A percentile compares a stretch with the other conserved stretches of the same genome.
Conservation (phyloP, 2,888 invertebrate species). For the Archips xylosteana region DNA sequence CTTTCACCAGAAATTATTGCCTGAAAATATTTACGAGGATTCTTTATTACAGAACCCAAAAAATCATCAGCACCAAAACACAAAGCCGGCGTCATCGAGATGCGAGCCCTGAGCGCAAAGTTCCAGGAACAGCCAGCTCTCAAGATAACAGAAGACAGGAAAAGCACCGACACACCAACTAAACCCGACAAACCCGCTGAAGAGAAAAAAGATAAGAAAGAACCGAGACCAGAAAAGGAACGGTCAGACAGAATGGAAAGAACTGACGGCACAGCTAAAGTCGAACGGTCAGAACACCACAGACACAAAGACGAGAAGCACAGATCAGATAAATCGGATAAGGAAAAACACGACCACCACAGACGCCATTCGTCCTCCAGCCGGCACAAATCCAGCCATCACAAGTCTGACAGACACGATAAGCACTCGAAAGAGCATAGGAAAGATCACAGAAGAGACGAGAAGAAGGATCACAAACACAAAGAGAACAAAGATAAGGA, state of each 20-base stretch:
- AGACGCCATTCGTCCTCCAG: conserved; percentile 72
- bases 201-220: conserved; percentile 60
- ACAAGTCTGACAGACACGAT: conserved; percentile 63
- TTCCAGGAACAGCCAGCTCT: conserved; percentile 73
- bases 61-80: conserved; percentile 68
- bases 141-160: conserved; percentile 66
- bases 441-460: conserved; percentile 65
- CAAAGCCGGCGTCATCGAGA: conserved; percentile 80
- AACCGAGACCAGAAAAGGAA: conserved; percentile 50
- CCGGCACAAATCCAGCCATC: conserved; percentile 67
- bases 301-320: conserved; percentile 65
- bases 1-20: no score
- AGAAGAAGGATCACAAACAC: conserved; percentile 61
- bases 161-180: conserved; percentile 66
- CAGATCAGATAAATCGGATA: conserved; percentile 46
- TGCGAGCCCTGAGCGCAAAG: conserved; percentile 79
- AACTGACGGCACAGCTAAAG: conserved; percentile 48
- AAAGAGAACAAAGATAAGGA: conserved; percentile 50
- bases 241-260: conserved; percentile 45
- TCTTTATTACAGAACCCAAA: conserved; percentile 65
- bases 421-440: conserved; percentile 64
- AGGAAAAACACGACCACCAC: conserved; percentile 67
- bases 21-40: no score
- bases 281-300: conserved; percentile 52
- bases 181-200: conserved; percentile 60